Evolutionary conservation across 2,888 invertebrate genomes (phyloP), one percentile per base, ranked within the genome.

Genomic region (Yponomeuta sedellus): DNA sequence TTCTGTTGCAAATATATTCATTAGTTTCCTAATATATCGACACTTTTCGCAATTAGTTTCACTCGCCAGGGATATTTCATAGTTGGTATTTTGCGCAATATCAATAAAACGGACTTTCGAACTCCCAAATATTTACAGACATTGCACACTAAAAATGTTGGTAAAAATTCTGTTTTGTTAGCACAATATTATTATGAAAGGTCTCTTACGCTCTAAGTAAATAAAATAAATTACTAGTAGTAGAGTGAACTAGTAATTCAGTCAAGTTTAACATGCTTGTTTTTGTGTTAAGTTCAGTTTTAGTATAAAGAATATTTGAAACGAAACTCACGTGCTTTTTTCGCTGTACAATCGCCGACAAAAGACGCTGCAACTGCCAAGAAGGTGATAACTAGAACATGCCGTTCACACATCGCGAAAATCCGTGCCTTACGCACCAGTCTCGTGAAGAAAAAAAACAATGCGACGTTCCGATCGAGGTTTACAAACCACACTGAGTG

Each of bases 261-360:
- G 34, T 34, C 1, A 34, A 34, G 34, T 6, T 34, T 6, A 34
- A 8, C 34, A 8, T 34, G 5, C 6, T 5, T 34, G 34, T 8
- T 5, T 1, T 34, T 34, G 6, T 34, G 8, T 8, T 34, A 8
- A 34, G 10, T 8, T 34, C 8, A 34, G 34, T 34, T 8, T 16
- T 20, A 20, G 5, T 20, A 2, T 1, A 19, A 20, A 59, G 25
- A 22, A 1, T 20, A 22, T 58, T 22, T 11, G 59, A 71, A 71
- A 70, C 70, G 72, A 71, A 68, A 86, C 90, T 91, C 75, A 91
- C 90, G 90, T 73, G 90, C 90, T 69, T 82, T 66, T 72, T 79
- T 82, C 64, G 86, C 86, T 11, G 80, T 73, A 69, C 80, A 81
- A 72, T 75, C 77, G 67, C 74, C 74, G 62, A 79, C 74, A 71